Percentiles rank a stretch among this genome's conserved stretches.
These are phyloP conservation scores for Yasuhikotakia modesta DNA, from an alignment of 2,797 vertebrate genomes.

Conservation along the genomic window DNA sequence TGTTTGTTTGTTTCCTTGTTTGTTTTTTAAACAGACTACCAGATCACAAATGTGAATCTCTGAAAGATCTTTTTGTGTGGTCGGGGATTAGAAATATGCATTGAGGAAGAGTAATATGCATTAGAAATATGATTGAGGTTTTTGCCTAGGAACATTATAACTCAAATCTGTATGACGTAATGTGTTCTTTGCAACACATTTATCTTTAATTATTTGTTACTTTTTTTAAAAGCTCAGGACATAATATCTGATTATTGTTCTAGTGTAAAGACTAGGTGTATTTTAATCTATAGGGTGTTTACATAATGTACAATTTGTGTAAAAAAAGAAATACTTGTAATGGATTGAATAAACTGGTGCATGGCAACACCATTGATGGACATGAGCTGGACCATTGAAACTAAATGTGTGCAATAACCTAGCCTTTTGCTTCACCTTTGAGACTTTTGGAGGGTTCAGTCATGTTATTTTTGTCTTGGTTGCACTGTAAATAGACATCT, in stretches of 20 bases:
- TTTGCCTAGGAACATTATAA: slow-evolving; percentile 16
- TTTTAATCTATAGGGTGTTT: slow-evolving; percentile 83
- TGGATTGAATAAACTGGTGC: slow-evolving; percentile 71
- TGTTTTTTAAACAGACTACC: slow-evolving; percentile 17
- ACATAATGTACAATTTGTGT: slow-evolving; percentile 83
- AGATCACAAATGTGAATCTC: slow-evolving; percentile 19
- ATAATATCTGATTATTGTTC: slow-evolving; percentile 79
- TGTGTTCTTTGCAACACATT: slow-evolving; percentile 37
- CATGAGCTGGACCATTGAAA: slow-evolving; percentile 60
- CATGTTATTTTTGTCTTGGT: neutral
- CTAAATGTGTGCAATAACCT: slow-evolving; percentile 63
- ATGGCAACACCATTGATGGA: slow-evolving; percentile 69
- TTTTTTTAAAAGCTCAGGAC: slow-evolving; percentile 85
- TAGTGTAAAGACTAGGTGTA: slow-evolving; percentile 74
- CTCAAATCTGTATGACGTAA: slow-evolving; percentile 32
- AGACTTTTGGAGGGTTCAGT: slow-evolving; percentile 12
- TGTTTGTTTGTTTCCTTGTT: too few relatives aligned
- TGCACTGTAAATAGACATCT: slow-evolving; percentile 67
- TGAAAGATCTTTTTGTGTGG: slow-evolving; percentile 21
- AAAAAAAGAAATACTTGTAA: slow-evolving; percentile 73
- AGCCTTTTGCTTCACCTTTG: slow-evolving; percentile 6
- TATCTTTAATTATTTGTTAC: slow-evolving; percentile 53
- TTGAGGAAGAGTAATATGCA: too few relatives aligned
- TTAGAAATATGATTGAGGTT: too few relatives aligned
- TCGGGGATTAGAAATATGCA: slow-evolving; percentile 14